These are phyloP conservation scores for pig (Sus scrofa) DNA, from an alignment of 2,113 vertebrate species.

Conservation along the genomic window DNA sequence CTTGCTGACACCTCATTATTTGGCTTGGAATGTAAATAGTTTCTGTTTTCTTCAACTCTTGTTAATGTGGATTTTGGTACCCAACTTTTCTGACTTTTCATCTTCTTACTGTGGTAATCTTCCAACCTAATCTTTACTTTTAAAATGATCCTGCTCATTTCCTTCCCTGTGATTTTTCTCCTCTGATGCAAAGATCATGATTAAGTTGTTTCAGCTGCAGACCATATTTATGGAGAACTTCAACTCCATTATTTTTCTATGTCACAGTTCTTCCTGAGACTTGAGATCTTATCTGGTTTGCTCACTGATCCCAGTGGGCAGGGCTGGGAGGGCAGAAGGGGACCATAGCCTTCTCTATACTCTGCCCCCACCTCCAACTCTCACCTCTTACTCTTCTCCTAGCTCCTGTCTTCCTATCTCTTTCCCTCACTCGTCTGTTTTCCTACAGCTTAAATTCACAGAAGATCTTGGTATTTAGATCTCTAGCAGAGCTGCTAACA, in stretches of 20 bases:
- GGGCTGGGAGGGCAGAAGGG: neutral
- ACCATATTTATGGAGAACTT: neutral
- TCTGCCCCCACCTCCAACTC: no score
- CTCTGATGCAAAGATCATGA: neutral
- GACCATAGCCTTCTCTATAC: neutral
- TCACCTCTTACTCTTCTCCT: neutral
- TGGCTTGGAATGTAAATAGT: neutral
- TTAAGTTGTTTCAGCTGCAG: neutral
- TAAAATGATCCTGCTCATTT: neutral
- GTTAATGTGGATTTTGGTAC: neutral
- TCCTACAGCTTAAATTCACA: neutral
- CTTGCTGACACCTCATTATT: constrained; percentile 36
- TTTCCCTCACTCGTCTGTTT: neutral
- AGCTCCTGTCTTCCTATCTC: neutral
- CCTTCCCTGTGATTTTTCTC: neutral
- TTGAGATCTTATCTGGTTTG: neutral
- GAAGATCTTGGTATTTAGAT: neutral
- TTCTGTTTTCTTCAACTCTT: neutral
- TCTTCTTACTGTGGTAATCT: neutral
- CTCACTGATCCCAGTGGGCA: neutral
- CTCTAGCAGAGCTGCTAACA: neutral
- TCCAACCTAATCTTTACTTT: neutral
- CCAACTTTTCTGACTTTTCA: neutral
- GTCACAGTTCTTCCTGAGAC: neutral
- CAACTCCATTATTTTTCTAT: neutral